Conservation (phyloP, 2,888 invertebrate species). For the Andrena haemorrhoa region DNA sequence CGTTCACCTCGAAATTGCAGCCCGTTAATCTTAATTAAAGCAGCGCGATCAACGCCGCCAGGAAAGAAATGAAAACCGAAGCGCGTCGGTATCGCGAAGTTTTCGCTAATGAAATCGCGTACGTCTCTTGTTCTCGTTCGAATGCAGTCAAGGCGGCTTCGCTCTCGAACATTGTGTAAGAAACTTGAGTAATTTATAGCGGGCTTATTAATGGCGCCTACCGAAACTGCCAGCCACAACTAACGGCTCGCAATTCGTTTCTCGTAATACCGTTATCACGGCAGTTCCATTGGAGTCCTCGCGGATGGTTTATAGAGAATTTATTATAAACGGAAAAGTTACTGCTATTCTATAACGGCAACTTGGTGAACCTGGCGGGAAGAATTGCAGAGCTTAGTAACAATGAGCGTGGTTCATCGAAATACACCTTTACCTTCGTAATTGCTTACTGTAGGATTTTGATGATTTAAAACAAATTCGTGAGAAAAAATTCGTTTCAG, state of each 20-base stretch:
- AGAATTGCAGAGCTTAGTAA: too few species aligned
- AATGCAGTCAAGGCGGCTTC: not conserved
- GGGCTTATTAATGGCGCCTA: conserved; percentile 8
- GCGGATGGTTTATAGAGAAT: too few species aligned
- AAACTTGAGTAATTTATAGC: conserved; percentile 19
- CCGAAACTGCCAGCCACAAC: not conserved
- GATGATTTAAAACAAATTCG: too few species aligned
- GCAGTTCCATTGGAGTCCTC: not conserved
- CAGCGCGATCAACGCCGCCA: not conserved
- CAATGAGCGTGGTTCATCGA: too few species aligned
- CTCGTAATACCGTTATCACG: not conserved
- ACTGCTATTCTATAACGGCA: too few species aligned
- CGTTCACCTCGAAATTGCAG: not conserved
- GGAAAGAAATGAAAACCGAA: not conserved
- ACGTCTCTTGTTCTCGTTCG: not conserved
- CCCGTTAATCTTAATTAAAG: not conserved
- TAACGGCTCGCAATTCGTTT: not conserved
- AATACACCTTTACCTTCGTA: too few species aligned
- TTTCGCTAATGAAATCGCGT: not conserved
- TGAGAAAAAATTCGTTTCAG: too few species aligned
- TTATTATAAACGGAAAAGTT: too few species aligned
- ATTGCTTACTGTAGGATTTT: too few species aligned
- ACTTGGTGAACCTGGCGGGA: too few species aligned
- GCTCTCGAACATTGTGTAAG: conserved; percentile 8
- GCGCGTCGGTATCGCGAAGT: not conserved